These are phyloP conservation scores for Morinoia aosen DNA, from an alignment of 2,888 invertebrate species.

Conservation along the genomic window DNA sequence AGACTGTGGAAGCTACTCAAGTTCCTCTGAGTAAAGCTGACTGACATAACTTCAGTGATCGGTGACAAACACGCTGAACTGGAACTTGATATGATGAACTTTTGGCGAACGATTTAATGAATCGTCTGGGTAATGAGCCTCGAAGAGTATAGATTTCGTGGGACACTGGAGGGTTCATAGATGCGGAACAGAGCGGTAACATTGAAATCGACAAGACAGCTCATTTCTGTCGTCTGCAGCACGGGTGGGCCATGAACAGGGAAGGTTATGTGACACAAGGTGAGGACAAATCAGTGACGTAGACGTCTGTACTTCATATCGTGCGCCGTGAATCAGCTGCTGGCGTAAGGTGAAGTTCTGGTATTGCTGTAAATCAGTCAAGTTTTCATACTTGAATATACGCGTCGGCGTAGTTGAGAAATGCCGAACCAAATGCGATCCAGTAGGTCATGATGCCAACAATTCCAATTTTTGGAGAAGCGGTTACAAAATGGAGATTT, in stretches of 20 bases:
- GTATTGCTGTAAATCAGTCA: background rate
- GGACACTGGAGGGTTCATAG: background rate
- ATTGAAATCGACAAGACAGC: background rate
- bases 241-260: background rate
- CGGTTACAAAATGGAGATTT: too few species aligned
- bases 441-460: background rate
- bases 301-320: background rate
- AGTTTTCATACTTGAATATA: background rate
- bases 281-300: background rate
- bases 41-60: background rate
- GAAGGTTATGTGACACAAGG: background rate
- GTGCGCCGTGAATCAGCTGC: background rate
- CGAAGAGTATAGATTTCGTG: background rate
- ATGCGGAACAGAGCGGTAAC: background rate
- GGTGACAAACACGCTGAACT: background rate
- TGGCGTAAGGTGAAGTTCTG: background rate
- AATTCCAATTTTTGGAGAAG: too few species aligned
- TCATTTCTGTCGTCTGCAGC: background rate
- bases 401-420: background rate
- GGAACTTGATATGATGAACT: background rate
- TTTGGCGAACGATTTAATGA: background rate
- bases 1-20: background rate
- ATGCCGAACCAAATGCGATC: background rate
- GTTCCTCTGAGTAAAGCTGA: background rate
- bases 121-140: background rate